Conservation (phyloP, 2,797 vertebrate genomes). For the Dryobates pubescens region DNA sequence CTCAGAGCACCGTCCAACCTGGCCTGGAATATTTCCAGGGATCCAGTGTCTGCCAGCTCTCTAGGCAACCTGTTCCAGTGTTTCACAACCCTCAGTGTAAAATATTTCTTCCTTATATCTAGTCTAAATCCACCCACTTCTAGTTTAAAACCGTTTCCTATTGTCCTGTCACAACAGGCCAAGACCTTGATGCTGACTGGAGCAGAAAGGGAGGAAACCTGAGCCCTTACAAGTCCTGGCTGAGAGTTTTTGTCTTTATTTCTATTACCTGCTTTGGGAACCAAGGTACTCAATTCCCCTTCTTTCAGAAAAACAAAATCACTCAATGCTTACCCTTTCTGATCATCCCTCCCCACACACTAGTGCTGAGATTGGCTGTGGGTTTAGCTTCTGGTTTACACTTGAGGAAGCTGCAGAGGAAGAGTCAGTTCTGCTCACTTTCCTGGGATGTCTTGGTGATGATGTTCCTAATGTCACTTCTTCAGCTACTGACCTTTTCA, state of each 20-base stretch:
- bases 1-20: too few species aligned
- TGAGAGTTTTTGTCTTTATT: not conserved
- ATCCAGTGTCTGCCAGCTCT: too few species aligned
- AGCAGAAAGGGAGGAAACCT: not conserved
- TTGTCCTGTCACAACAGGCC: too few species aligned
- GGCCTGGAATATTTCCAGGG: too few species aligned
- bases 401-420: not conserved
- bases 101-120: too few species aligned
- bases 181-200: not conserved
- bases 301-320: not conserved
- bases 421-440: not conserved
- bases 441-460: not conserved
- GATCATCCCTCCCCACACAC: not conserved
- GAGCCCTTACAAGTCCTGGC: not conserved
- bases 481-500: not conserved
- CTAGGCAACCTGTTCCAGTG: too few species aligned
- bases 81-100: too few species aligned
- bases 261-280: not conserved
- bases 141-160: too few species aligned
- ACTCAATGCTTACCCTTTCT: not conserved
- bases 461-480: not conserved
- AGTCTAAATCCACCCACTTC: too few species aligned
- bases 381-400: not conserved
- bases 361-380: not conserved
- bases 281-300: not conserved